Conservation (phyloP, 2,113 vertebrate species). For the Laticauda colubrina region DNA sequence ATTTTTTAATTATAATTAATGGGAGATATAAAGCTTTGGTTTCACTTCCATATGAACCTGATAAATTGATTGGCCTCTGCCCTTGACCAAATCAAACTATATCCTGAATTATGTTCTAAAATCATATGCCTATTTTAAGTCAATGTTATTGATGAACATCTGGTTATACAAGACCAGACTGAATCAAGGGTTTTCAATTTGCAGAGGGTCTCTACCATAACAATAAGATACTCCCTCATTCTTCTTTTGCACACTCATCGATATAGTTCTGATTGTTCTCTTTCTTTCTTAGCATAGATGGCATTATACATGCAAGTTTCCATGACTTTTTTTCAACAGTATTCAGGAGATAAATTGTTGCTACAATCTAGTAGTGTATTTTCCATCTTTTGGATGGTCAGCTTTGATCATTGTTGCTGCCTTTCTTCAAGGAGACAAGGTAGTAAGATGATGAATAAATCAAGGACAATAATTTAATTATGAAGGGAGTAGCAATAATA, state of each 20-base stretch:
- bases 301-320: background rate
- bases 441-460: background rate
- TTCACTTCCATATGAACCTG: background rate
- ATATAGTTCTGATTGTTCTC: background rate
- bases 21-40: background rate
- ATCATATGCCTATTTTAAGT: background rate
- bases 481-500: background rate
- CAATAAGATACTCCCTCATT: too few species aligned
- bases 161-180: background rate
- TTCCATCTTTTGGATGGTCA: background rate
- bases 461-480: background rate
- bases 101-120: background rate
- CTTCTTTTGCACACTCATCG: background rate
- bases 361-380: background rate
- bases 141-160: background rate
- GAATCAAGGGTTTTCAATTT: background rate
- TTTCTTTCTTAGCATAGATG: background rate
- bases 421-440: background rate
- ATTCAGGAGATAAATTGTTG: background rate
- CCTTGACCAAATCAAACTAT: background rate
- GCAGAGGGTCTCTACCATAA: background rate
- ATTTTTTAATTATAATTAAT: background rate
- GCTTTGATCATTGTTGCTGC: background rate
- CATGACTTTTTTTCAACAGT: background rate
- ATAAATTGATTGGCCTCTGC: background rate